Base-by-base conservation (phyloP, 2,888 invertebrate species). In the Bruchidius siliquastri region DNA sequence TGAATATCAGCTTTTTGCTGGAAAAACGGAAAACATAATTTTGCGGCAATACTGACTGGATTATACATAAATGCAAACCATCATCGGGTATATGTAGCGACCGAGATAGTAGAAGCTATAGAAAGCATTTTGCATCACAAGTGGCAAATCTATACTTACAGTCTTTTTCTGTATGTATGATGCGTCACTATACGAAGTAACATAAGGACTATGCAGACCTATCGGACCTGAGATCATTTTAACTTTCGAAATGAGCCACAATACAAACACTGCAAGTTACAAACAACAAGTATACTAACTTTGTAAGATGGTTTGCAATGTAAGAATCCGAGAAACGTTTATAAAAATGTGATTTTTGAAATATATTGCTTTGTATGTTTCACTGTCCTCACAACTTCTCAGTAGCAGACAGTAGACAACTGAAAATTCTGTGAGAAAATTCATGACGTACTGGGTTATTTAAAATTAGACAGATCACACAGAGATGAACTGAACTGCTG, bases 151-250 rank as follows among this genome's bases (percentile, higher is more conserved):
- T 49, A 30, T 49, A 49, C 84, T 84, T 79, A 85, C 85, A 68
- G 81, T 76, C 76, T 82, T 84, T 74, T 78, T 81, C 72, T 81
- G 82, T 68, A 85, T 82, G 74, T 90, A 88, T 2, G 92, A 91
- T 3, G 92, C 91, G 86, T 92, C 92, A 77, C 92, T 92, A 77
- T 91, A 88, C 32, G 81, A 82, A 68, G 78, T 75, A 20, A 79
- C 75, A 71, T 79, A 78, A n/a, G 81, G 80, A 70, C 80, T 79
- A 49, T 80, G 76, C n/a, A 81, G 74, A 22, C 79, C 80, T 71
- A 81, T 79, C 8, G 83, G 83, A 20, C 78, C 75, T 3, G 81
- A 80, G 66, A 81, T 80, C 80, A 80, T 80, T 69, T 68, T 74
- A 22, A 32, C 66, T 13, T 18, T n/a, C 3, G 21, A 20, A 20